These are phyloP conservation scores for Ellobium chinense DNA, from an alignment of 2,888 invertebrate genomes.

Conservation along the genomic window DNA sequence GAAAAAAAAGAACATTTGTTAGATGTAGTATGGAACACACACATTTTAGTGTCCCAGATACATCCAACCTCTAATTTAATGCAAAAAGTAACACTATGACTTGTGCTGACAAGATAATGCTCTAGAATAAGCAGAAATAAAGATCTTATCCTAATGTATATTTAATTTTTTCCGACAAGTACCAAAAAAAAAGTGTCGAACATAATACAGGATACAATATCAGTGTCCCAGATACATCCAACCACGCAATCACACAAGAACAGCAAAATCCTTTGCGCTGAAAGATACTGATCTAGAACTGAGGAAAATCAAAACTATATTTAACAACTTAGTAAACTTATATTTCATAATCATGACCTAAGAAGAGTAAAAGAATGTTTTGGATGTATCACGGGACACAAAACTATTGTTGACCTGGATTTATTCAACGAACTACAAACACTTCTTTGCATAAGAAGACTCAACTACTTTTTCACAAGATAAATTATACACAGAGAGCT, in stretches of 20 bases:
- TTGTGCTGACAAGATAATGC: neutral
- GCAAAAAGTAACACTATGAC: neutral
- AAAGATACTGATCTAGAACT: neutral
- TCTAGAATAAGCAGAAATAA: neutral
- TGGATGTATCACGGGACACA: neutral
- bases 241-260: neutral
- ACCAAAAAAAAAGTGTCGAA: neutral
- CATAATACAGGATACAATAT: neutral
- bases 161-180: neutral
- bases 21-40: neutral
- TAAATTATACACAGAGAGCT: no score
- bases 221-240: neutral
- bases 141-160: neutral
- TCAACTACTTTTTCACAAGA: neutral
- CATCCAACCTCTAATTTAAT: neutral
- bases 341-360: neutral
- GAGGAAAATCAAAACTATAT: neutral
- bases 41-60: neutral
- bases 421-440: neutral
- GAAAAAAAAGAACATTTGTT: neutral
- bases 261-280: neutral
- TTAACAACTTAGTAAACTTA: neutral
- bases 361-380: neutral
- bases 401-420: neutral
- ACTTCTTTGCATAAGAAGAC: neutral